A percentile compares a stretch with the other conserved stretches of the same genome.
These are phyloP conservation scores for Phymorhynchus buccinoides DNA, from an alignment of 1,140 invertebrate species.

Conservation along the genomic window DNA sequence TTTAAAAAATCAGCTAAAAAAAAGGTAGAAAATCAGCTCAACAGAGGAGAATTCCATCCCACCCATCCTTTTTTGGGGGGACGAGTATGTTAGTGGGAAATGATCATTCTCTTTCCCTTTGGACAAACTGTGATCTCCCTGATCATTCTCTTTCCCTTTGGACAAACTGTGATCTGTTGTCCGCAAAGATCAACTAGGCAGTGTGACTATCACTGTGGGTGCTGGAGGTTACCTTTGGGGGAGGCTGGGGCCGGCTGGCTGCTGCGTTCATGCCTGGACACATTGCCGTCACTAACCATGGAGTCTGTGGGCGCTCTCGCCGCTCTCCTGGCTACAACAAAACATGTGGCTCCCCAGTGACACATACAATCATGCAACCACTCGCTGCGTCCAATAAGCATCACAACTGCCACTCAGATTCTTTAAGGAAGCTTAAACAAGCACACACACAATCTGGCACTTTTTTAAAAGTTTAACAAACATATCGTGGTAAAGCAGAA, in stretches of 20 bases:
- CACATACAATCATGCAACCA: conserved; percentile 4
- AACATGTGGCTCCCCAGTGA: conserved; percentile 7
- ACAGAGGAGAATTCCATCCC: too few relatives aligned
- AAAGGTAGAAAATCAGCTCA: too few relatives aligned
- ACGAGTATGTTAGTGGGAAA: too few relatives aligned
- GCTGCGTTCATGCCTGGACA: neutral
- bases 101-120: neutral
- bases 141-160: neutral
- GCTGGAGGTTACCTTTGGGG: conserved; percentile 4
- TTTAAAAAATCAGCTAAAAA: too few relatives aligned
- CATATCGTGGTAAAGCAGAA: too few relatives aligned
- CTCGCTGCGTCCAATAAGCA: neutral
- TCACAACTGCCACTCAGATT: neutral
- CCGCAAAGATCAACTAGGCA: neutral
- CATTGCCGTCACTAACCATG: conserved; percentile 18
- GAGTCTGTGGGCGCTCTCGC: conserved; percentile 2
- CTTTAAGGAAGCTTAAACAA: neutral
- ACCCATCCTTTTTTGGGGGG: too few relatives aligned
- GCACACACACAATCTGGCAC: too few relatives aligned
- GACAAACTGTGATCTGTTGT: neutral
- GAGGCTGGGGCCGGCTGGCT: neutral
- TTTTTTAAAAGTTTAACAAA: too few relatives aligned
- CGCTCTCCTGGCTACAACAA: conserved; percentile 25
- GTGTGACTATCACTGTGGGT: neutral
- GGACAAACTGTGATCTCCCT: neutral